Base-by-base conservation (phyloP, 2,113 vertebrate species). In the Trogon surrucura region DNA sequence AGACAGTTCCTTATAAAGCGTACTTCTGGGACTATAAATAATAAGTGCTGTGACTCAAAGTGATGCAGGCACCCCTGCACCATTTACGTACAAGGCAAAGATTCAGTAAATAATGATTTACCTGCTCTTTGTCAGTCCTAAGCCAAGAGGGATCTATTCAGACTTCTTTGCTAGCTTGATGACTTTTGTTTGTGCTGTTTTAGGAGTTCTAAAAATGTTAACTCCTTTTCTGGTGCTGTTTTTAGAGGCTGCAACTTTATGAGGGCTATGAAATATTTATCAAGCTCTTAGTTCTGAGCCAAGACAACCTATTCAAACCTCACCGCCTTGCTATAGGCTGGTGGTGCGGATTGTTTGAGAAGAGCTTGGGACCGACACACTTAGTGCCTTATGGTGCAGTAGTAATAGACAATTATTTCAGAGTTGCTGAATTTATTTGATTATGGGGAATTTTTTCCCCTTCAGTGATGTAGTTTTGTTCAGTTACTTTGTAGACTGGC, bases 1-100 rank as follows among this genome's bases (percentile, higher is more conserved):
- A 91, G 87, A 88, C 41, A 70, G 20, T 91, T 91, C 85, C 84
- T 88, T 89, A n/a, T 30, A 65, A 73, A 89, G 36, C 5, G 0
- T 80, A 21, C 74, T 93, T 85, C 74, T 82, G 80, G 84, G 81
- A 71, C 54, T 77, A 70, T 96, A 95, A 95, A 97, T 96, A 96
- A 94, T 91, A 93, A 92, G 80, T 95, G 80, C 48, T 72, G 36
- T 93, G 77, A 79, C 51, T 94, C 2, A 13, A 57, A 89, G 34
- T 88, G 84, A 89, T 0, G 16, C 70, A 87, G 70, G 64, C 72
- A 86, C 36, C 44, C 58, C 82, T 95, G 65, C 66, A 83, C 82
- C 71, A 48, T 72, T 45, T 19, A 71, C 3, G 6, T 80, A 36
- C 29, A 22, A 62, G 64, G 73, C 58, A 91, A 54, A 91, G 77